These are phyloP conservation scores for Chrosomus eos DNA, from an alignment of 2,797 vertebrate species.

Conservation along the genomic window DNA sequence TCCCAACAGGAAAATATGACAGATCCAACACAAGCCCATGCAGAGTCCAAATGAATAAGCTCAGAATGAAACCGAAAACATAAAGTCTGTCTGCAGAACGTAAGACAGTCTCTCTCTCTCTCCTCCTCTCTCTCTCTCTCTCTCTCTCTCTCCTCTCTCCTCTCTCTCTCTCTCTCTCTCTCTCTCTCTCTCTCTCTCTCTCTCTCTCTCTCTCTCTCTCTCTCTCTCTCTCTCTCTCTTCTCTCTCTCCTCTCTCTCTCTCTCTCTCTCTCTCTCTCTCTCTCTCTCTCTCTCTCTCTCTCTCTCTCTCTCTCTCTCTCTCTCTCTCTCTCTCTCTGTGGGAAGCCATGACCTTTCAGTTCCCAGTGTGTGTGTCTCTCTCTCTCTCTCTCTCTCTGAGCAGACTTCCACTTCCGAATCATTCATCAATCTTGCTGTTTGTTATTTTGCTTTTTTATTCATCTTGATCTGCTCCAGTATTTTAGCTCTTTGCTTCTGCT, in stretches of 20 bases:
- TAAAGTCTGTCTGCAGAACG: slow-evolving; percentile 19
- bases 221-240: not conserved
- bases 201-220: not conserved
- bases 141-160: slow-evolving; percentile 5
- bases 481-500: not conserved
- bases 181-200: not conserved
- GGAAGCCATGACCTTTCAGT: slow-evolving; percentile 38
- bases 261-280: not conserved
- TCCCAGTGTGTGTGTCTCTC: not conserved
- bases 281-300: not conserved
- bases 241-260: not conserved
- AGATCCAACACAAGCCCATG: not conserved
- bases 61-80: slow-evolving; percentile 12
- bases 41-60: slow-evolving; percentile 1
- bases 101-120: slow-evolving; percentile 3
- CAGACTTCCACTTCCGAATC: slow-evolving; percentile 30
- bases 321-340: not conserved
- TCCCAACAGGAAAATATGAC: not conserved
- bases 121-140: not conserved
- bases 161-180: not conserved
- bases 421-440: slow-evolving; percentile 47
- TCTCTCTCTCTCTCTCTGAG: not conserved
- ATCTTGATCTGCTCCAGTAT: slow-evolving; percentile 19
- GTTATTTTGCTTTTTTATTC: slow-evolving; percentile 41
- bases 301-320: not conserved